A percentile compares a stretch with the other conserved stretches of the same genome.
Evolutionary conservation across 2,888 invertebrate species (phyloP).

Genomic region (Agriopis leucophaearia): DNA sequence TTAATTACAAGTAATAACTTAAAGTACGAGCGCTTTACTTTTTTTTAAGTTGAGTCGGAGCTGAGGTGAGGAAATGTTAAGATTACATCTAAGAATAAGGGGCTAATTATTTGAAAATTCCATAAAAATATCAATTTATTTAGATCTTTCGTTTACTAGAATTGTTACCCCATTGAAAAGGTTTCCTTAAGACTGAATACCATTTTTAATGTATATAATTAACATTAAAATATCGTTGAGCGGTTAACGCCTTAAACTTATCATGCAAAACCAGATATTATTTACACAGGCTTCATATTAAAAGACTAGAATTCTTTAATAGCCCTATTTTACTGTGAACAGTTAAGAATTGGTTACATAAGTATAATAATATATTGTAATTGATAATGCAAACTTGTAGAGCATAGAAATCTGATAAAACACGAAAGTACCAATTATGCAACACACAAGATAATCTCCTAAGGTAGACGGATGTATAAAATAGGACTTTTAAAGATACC

Average conservation of each 20-base stretch:
- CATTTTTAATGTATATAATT: conserved; percentile 62
- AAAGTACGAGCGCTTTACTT: not conserved
- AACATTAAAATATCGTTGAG: conserved; percentile 80
- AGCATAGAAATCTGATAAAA: not conserved
- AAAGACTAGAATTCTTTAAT: conserved; percentile 49
- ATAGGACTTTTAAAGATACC: conserved; percentile 18
- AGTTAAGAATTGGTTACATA: not conserved
- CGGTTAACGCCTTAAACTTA: conserved; percentile 77
- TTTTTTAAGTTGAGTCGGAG: not conserved
- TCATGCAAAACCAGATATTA: conserved; percentile 75
- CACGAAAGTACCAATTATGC: not conserved
- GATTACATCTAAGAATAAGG: not conserved
- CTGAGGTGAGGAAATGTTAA: not conserved
- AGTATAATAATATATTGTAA: too few species aligned
- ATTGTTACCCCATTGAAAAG: not conserved
- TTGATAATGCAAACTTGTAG: not conserved
- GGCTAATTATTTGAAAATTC: not conserved
- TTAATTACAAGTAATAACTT: not conserved
- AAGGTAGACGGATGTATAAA: not conserved
- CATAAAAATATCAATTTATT: not conserved
- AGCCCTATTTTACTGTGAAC: conserved; percentile 48
- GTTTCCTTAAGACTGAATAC: conserved; percentile 9
- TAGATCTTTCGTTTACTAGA: not conserved
- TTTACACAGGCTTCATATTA: conserved; percentile 71
- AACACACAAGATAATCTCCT: not conserved